These are phyloP conservation scores for Nilaparvata lugens DNA, from an alignment of 1,140 invertebrate species.

Conservation along the genomic window DNA sequence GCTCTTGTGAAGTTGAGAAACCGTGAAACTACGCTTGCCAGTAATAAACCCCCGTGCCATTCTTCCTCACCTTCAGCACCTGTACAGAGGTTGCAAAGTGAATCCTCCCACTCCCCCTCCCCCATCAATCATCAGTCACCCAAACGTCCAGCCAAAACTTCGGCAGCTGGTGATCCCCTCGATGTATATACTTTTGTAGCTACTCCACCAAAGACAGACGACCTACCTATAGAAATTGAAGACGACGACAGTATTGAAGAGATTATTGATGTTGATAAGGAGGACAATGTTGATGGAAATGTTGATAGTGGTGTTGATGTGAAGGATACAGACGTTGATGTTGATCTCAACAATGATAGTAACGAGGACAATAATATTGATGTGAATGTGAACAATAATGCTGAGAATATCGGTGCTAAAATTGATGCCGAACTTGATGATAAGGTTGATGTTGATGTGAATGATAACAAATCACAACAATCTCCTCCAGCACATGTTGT, in stretches of 20 bases:
- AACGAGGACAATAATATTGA: constrained; percentile 28
- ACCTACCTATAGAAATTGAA: constrained; percentile 17
- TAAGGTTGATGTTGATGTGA: constrained; percentile 8
- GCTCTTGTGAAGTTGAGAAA: not conserved
- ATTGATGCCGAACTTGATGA: not conserved
- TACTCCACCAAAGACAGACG: constrained; percentile 16
- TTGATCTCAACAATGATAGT: not conserved
- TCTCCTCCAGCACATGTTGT: not conserved
- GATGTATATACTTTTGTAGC: constrained; percentile 15
- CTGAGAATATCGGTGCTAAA: not conserved
- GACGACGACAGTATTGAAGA: constrained; percentile 21
- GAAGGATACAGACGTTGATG: not conserved
- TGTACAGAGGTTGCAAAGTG: too few relatives aligned
- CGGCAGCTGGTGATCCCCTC: not conserved
- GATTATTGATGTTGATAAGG: constrained; percentile 14
- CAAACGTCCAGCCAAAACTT: not conserved
- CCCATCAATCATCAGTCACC: too few relatives aligned
- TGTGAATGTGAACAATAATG: constrained; percentile 27
- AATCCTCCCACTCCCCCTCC: too few relatives aligned
- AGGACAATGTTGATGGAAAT: not conserved
- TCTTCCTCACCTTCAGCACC: too few relatives aligned
- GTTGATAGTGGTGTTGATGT: not conserved
- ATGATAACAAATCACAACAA: constrained; percentile 4
- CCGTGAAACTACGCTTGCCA: too few relatives aligned
- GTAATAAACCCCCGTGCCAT: constrained; percentile 22